Evolutionary conservation across 2,888 invertebrate species (phyloP), one percentile per base, ranked within the genome.

Genomic region (Plutella xylostella): DNA sequence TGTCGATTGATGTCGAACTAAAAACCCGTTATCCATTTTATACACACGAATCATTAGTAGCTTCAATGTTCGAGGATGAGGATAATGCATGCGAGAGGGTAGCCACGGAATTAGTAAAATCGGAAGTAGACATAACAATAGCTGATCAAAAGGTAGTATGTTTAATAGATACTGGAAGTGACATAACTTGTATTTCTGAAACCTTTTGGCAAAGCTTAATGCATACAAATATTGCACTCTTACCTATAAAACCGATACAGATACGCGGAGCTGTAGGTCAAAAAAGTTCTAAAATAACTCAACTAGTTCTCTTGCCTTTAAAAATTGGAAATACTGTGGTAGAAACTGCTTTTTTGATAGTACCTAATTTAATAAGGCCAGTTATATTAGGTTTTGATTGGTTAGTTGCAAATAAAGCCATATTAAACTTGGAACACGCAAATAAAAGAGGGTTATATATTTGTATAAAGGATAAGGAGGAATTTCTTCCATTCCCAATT

Each of bases 381-480:
- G 7, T 42, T 9, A 34, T 42, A 7, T 33, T 42, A n/a, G 42
- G 42, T 3, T 42, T 18, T 21, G 28, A 42, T 11, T 42, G 33
- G 34, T 12, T 42, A 20, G 22, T 34, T 4, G 38, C 20, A 12
- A 20, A 38, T n/a, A 21, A 21, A 4, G 38, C 14, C 4, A 38
- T 14, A 2, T 19, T 35, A 9, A 9, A 19, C 19, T 35, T n/a
- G n/a, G n/a, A n/a, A n/a, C n/a, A n/a, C n/a, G n/a, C n/a, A n/a
- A n/a, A n/a, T n/a, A n/a, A n/a, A n/a, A n/a, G n/a, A n/a, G n/a
- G n/a, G n/a, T n/a, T n/a, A n/a, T n/a, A n/a, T n/a, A n/a, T n/a
- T n/a, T n/a, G n/a, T n/a, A n/a, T n/a, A n/a, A n/a, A n/a, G n/a
- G n/a, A n/a, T n/a, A n/a, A n/a, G n/a, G n/a, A n/a, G n/a, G n/a